Evolutionary conservation across 2,797 vertebrate genomes (phyloP), one percentile per base, ranked within the genome.

Genomic region (Amblyopsis hoosieri): DNA sequence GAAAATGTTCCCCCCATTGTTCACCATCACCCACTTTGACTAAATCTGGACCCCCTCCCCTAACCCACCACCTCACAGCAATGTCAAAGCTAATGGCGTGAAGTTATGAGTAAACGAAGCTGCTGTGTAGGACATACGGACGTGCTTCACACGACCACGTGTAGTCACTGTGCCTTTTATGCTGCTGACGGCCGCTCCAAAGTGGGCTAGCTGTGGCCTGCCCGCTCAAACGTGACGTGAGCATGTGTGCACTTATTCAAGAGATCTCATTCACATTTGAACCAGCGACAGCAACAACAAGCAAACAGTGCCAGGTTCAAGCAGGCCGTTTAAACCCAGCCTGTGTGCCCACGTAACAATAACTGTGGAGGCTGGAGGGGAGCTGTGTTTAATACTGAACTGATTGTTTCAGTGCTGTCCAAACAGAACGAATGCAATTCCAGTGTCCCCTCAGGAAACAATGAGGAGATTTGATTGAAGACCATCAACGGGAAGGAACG

Each of bases 291-390:
- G 68, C 62, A 76, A 45, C 37, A 33, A 45, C 17, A 15, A 48
- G 10, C 78, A 82, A 86, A 87, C 79, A 82, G 10, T 72, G 87
- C 84, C 81, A 76, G 85, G 83, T 85, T 83, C 83, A 87, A 87
- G 83, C 83, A 83, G 83, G 85, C 85, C 63, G 78, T 67, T 72
- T 58, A 87, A 84, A 87, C 69, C 70, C 61, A 51, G 81, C 80
- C 79, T 78, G 78, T 78, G 78, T 89, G 85, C 86, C 89, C 78
- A 91, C 86, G 79, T 56, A 85, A 72, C 79, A 74, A 82, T 85
- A 84, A 81, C 69, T 54, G 71, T 64, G 75, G 72, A 74, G 80
- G 67, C 66, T 69, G 64, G 68, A 53, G 76, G 67, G 80, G 65
- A 75, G 73, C 64, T 57, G 64, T 74, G 73, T 84, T 83, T 76